A percentile compares a stretch with the other conserved stretches of the same genome.
These are phyloP conservation scores for Erebia ligea DNA, from an alignment of 2,888 invertebrate genomes.

Conservation along the genomic window DNA sequence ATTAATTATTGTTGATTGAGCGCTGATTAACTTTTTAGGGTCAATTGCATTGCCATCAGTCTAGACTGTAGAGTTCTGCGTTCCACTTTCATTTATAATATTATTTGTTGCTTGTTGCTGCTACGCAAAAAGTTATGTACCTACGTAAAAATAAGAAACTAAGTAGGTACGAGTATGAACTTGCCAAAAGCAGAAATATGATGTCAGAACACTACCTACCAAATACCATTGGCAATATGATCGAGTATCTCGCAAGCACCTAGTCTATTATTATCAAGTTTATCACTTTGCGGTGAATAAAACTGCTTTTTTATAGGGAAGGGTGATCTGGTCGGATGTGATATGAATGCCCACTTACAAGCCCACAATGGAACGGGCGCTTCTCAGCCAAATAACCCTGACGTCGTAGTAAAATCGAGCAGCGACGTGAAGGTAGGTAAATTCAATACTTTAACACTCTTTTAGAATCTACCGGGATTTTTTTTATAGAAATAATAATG, in stretches of 20 bases:
- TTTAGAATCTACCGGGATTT: not conserved
- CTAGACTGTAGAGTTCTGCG: too few species aligned
- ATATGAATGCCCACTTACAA: conserved; percentile 92
- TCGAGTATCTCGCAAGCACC: not conserved
- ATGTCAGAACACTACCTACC: too few species aligned
- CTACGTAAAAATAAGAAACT: too few species aligned
- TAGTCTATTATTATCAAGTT: not conserved
- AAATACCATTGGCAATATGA: not conserved
- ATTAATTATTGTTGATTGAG: too few species aligned
- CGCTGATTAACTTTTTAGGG: too few species aligned
- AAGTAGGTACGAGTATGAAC: too few species aligned
- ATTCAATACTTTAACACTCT: not conserved
- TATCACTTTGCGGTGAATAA: not conserved
- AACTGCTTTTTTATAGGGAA: conserved; percentile 87
- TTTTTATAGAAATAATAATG: not conserved
- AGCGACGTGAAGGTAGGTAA: conserved; percentile 91
- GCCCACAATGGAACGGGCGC: conserved; percentile 84
- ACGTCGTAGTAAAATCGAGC: conserved; percentile 95
- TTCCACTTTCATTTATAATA: too few species aligned
- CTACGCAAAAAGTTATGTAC: too few species aligned
- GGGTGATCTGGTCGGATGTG: conserved; percentile 97
- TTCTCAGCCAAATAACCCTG: conserved; percentile 85
- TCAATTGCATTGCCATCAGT: too few species aligned
- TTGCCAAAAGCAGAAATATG: too few species aligned
- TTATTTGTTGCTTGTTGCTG: too few species aligned